Evolutionary conservation across 2,888 invertebrate genomes (phyloP).

Genomic region (Spatulosminthurus flaviceps): DNA sequence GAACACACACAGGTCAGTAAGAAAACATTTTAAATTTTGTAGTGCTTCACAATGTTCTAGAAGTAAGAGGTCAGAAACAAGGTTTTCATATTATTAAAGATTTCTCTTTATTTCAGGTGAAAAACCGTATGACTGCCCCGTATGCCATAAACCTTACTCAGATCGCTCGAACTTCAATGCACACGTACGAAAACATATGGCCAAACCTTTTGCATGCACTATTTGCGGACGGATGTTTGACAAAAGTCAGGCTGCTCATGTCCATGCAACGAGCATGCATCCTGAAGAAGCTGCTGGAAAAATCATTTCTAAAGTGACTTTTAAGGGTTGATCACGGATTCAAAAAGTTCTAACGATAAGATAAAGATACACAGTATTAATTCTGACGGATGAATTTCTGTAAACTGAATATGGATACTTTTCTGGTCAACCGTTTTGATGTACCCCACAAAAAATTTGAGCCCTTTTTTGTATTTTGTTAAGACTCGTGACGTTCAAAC

Average conservation of each 20-base stretch:
- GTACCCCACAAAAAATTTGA: too few relatives aligned
- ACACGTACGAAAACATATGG: conserved; percentile 22
- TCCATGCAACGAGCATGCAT: conserved; percentile 28
- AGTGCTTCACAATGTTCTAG: too few relatives aligned
- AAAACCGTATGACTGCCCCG: conserved; percentile 37
- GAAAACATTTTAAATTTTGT: not conserved
- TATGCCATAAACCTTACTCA: conserved; percentile 32
- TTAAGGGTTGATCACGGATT: not conserved
- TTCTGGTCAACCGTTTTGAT: too few relatives aligned
- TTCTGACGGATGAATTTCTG: too few relatives aligned
- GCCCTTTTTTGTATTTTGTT: too few relatives aligned
- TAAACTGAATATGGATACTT: too few relatives aligned
- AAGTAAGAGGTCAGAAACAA: too few relatives aligned
- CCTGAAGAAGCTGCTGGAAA: conserved; percentile 24
- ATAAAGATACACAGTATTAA: too few relatives aligned
- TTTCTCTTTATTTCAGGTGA: conserved; percentile 24
- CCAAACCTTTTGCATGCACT: conserved; percentile 21
- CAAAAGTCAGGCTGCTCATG: conserved; percentile 13
- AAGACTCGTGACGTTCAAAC: too few relatives aligned
- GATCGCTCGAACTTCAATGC: conserved; percentile 32
- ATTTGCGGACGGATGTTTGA: conserved; percentile 19
- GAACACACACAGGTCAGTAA: conserved; percentile 29
- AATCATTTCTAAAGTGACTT: conserved; percentile 35
- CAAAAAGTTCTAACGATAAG: too few relatives aligned
- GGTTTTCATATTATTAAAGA: too few relatives aligned